Conservation (phyloP, 1,140 invertebrate genomes). For the Drosophila pseudoananassae region DNA sequence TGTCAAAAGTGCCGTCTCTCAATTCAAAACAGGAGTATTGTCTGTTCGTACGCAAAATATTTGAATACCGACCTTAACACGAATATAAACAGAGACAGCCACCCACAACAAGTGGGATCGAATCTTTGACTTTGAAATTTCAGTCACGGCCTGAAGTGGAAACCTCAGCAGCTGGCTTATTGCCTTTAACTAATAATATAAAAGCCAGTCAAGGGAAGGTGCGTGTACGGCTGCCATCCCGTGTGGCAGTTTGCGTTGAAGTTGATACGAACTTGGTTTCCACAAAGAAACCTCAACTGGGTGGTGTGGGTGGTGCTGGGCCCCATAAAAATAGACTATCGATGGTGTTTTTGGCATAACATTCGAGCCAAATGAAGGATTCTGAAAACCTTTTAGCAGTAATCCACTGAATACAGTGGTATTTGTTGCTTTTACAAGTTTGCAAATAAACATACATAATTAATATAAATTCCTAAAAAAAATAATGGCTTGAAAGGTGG, state of each 20-base stretch:
- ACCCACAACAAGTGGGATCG: constrained; percentile 25
- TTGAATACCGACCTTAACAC: constrained; percentile 2
- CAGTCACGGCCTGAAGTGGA: constrained; percentile 7
- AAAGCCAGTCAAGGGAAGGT: constrained; percentile 23
- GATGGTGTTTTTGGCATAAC: constrained; percentile 1
- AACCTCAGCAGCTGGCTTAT: constrained; percentile 4
- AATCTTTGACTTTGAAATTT: constrained; percentile 41
- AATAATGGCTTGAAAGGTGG: not conserved
- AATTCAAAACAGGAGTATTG: constrained; percentile 7
- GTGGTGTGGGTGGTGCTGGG: not conserved
- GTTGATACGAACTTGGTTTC: constrained; percentile 16
- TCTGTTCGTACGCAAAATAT: constrained; percentile 15
- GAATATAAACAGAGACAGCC: constrained; percentile 15
- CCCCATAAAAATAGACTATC: constrained; percentile 23
- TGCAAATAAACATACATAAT: no score
- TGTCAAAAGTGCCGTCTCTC: not conserved
- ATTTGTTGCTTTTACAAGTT: not conserved
- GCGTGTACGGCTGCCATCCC: constrained; percentile 12
- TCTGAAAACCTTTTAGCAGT: not conserved
- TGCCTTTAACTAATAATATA: constrained; percentile 7
- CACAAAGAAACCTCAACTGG: not conserved
- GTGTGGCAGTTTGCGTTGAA: constrained; percentile 1
- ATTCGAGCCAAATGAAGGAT: constrained; percentile 1
- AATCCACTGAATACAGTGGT: not conserved
- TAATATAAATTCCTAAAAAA: no score